These are phyloP conservation scores for Hylaea fasciaria DNA, from an alignment of 2,888 invertebrate species.

Conservation along the genomic window DNA sequence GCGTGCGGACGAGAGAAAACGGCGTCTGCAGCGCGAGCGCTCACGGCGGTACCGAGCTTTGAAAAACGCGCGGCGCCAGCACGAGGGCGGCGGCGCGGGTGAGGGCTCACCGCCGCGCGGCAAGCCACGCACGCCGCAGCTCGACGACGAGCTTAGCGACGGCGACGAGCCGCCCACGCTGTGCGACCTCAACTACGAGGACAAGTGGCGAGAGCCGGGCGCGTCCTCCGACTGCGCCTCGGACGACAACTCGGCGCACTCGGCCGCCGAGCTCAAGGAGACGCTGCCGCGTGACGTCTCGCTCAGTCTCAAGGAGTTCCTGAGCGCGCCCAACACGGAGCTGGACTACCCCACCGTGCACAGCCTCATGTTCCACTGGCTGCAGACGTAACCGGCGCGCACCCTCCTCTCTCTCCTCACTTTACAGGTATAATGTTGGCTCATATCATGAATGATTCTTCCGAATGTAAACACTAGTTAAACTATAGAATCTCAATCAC, in stretches of 20 bases:
- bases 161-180: slow-evolving; percentile 78
- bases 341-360: slow-evolving; percentile 80
- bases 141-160: slow-evolving; percentile 74
- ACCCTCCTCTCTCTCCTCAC: slow-evolving; percentile 32
- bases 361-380: slow-evolving; percentile 83
- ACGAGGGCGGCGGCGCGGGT: slow-evolving; percentile 67
- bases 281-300: slow-evolving; percentile 56
- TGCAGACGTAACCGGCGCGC: slow-evolving; percentile 72
- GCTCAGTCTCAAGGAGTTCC: slow-evolving; percentile 70
- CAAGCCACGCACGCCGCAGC: slow-evolving; percentile 58
- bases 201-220: slow-evolving; percentile 68
- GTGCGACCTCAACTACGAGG: slow-evolving; percentile 73
- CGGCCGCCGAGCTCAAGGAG: slow-evolving; percentile 64
- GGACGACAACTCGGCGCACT: slow-evolving; percentile 77
- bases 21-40: slow-evolving; percentile 74
- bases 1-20: slow-evolving; percentile 77
- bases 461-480: slow-evolving; percentile 19
- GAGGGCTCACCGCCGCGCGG: slow-evolving; percentile 57
- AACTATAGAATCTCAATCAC: slow-evolving; percentile 33
- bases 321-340: slow-evolving; percentile 76
- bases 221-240: slow-evolving; percentile 73
- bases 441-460: slow-evolving; percentile 40
- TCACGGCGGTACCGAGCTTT: slow-evolving; percentile 77
- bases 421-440: slow-evolving; percentile 47
- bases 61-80: slow-evolving; percentile 77